Evolutionary conservation across 2,113 vertebrate genomes (phyloP).

Genomic region (Syngnathus floridae): DNA sequence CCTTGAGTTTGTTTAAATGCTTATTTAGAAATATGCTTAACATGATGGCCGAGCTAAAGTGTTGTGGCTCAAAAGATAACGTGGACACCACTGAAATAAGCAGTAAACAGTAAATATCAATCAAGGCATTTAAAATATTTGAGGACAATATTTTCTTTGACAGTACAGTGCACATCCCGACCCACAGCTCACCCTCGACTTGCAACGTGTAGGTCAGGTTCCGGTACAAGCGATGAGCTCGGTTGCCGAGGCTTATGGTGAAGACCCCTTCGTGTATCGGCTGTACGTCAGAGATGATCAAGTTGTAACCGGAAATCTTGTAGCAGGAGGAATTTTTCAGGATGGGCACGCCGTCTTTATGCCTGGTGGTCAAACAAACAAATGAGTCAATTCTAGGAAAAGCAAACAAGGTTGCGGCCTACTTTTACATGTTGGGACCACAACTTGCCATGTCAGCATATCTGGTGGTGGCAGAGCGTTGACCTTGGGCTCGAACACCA

Average conservation of each 20-base stretch:
- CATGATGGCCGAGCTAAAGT: too few relatives aligned
- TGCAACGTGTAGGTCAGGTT: slow-evolving; percentile 78
- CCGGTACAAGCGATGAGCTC: slow-evolving; percentile 58
- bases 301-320: slow-evolving; percentile 57
- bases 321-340: slow-evolving; percentile 74
- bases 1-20: too few relatives aligned
- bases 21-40: too few relatives aligned
- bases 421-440: neutral
- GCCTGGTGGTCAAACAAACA: slow-evolving; percentile 66
- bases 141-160: slow-evolving; percentile 24
- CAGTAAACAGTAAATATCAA: too few relatives aligned
- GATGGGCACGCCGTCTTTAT: slow-evolving; percentile 77
- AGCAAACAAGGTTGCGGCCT: neutral
- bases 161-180: slow-evolving; percentile 13
- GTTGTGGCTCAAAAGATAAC: too few relatives aligned
- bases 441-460: slow-evolving; percentile 71
- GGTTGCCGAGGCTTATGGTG: slow-evolving; percentile 74
- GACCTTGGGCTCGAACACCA: slow-evolving; percentile 74
- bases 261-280: slow-evolving; percentile 75
- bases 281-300: slow-evolving; percentile 73
- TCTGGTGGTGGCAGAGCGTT: slow-evolving; percentile 71
- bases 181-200: slow-evolving; percentile 71
- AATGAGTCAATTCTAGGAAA: neutral
- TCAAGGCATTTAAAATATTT: too few relatives aligned
- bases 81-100: too few relatives aligned